Evolutionary conservation across 2,797 vertebrate species (phyloP).

Genomic region (Hypotaenidia philippensis): DNA sequence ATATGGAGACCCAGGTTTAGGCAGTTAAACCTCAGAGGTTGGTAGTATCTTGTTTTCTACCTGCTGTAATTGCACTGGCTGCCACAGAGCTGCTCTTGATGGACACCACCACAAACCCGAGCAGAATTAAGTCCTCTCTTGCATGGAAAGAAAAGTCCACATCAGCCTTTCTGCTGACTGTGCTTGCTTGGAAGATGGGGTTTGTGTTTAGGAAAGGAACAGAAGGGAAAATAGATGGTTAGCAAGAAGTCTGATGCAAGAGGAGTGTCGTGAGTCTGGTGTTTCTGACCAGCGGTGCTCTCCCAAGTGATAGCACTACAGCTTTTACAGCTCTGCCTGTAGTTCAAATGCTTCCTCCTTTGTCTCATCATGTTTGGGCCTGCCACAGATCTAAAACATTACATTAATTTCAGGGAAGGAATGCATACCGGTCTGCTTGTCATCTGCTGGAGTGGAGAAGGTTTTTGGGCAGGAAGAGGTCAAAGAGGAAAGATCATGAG

Average conservation of each 20-base stretch:
- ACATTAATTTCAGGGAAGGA: not conserved
- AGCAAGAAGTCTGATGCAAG: not conserved
- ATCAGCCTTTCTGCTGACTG: not conserved
- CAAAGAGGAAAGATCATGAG: not conserved
- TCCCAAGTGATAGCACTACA: not conserved
- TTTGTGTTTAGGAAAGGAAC: not conserved
- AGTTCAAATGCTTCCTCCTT: not conserved
- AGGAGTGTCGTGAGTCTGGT: not conserved
- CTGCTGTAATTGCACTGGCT: not conserved
- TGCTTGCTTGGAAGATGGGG: not conserved
- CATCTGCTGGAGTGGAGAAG: not conserved
- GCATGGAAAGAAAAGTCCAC: accelerated
- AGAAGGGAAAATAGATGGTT: not conserved
- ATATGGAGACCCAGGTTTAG: not conserved
- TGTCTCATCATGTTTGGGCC: not conserved
- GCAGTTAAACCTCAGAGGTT: not conserved
- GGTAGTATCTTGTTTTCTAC: not conserved
- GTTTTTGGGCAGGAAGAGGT: not conserved
- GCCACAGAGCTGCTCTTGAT: not conserved
- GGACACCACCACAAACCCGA: not conserved
- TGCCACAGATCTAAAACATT: not conserved
- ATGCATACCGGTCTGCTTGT: not conserved
- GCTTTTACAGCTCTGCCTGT: not conserved
- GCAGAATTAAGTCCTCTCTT: not conserved
- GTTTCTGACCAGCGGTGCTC: not conserved